These are phyloP conservation scores for Ecliptopera silaceata DNA, from an alignment of 2,888 invertebrate genomes.

Conservation along the genomic window DNA sequence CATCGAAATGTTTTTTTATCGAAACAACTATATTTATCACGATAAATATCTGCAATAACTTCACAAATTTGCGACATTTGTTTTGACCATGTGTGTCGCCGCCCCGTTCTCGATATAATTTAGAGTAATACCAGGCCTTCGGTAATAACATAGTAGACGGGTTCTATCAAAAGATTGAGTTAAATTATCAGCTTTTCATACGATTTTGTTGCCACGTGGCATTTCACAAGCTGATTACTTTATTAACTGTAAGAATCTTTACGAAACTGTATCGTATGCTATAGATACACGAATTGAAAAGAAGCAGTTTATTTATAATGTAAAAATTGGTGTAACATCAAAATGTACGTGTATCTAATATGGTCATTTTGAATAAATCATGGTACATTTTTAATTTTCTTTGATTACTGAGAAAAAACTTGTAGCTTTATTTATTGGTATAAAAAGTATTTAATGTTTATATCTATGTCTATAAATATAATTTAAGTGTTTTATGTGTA, in stretches of 20 bases:
- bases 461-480: no score
- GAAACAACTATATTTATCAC: background rate
- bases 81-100: conserved; percentile 61
- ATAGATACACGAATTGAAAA: no score
- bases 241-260: conserved; percentile 6
- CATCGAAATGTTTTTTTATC: background rate
- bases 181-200: conserved; percentile 34
- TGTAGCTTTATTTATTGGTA: no score
- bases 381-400: no score
- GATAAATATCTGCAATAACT: background rate
- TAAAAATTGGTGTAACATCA: no score
- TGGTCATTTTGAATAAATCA: no score
- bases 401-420: no score
- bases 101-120: conserved; percentile 41
- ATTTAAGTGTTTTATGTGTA: no score
- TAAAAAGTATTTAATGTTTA: no score
- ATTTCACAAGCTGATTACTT: conserved; percentile 10
- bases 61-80: conserved; percentile 58
- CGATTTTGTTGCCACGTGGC: conserved; percentile 44
- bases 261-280: no score
- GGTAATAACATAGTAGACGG: conserved; percentile 39
- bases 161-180: conserved; percentile 24
- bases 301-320: no score
- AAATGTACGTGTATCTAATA: no score
- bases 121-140: conserved; percentile 37